Conservation (phyloP, 2,113 vertebrate genomes). For the Percopsis transmontana region DNA sequence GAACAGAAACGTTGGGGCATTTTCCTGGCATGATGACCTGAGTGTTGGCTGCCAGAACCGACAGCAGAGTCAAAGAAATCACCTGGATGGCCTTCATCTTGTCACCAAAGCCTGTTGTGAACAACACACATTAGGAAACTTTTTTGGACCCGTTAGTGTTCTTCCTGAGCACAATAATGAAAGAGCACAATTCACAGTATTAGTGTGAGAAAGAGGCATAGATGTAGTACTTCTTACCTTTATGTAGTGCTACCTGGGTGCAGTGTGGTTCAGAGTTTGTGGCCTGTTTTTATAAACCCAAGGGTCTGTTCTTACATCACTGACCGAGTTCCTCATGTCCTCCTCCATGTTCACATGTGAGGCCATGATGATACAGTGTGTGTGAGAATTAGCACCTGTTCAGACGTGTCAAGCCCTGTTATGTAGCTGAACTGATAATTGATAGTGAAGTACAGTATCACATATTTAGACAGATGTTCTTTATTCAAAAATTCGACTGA, state of each 20-base stretch:
- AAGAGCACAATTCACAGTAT: not conserved
- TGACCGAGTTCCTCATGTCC: constrained; percentile 8
- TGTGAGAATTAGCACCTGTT: constrained; percentile 18
- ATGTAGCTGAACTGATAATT: not conserved
- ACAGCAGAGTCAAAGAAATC: constrained; percentile 63
- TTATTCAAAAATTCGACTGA: too few relatives aligned
- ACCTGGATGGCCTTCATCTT: constrained; percentile 66
- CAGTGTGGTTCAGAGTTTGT: not conserved
- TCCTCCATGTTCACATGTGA: not conserved
- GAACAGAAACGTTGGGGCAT: constrained; percentile 61
- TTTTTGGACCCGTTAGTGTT: not conserved
- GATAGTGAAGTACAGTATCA: too few relatives aligned
- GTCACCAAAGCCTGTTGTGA: constrained; percentile 34
- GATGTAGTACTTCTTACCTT: constrained; percentile 38
- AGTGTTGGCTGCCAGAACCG: constrained; percentile 42
- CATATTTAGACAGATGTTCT: too few relatives aligned
- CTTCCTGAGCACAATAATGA: not conserved
- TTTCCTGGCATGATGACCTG: constrained; percentile 42
- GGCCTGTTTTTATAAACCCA: constrained; percentile 40
- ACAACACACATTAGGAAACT: not conserved
- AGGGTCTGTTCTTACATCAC: constrained; percentile 1
- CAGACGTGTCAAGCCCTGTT: constrained; percentile 7
- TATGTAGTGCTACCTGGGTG: not conserved
- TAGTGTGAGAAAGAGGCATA: not conserved
- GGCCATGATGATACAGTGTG: constrained; percentile 10